A percentile compares a stretch with the other conserved stretches of the same genome.
These are phyloP conservation scores for Acleris literana DNA, from an alignment of 2,888 invertebrate species.

Conservation along the genomic window DNA sequence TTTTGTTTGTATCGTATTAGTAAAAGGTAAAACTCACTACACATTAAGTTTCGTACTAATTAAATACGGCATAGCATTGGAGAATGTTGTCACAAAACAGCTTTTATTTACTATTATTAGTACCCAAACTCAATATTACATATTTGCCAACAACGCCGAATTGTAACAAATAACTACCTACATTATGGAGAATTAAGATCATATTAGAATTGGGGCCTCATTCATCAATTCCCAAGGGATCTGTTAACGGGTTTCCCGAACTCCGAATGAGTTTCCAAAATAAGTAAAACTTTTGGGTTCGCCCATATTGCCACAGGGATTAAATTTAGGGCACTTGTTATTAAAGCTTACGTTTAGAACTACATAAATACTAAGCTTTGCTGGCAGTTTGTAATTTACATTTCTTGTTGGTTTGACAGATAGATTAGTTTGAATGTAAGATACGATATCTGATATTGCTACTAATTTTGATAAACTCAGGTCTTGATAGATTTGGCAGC, in stretches of 20 bases:
- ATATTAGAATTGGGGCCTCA: constrained; percentile 43
- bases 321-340: constrained; percentile 40
- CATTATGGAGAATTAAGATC: constrained; percentile 29
- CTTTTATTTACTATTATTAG: neutral
- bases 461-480: constrained; percentile 18
- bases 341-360: constrained; percentile 33
- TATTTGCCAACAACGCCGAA: too few species aligned
- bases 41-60: too few species aligned
- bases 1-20: too few species aligned
- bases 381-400: constrained; percentile 29
- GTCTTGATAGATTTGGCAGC: constrained; percentile 18
- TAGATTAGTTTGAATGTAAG: constrained; percentile 35
- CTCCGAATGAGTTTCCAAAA: constrained; percentile 62
- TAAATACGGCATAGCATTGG: too few species aligned
- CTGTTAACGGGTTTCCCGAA: constrained; percentile 45
- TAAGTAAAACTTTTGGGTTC: constrained; percentile 64
- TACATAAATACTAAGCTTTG: constrained; percentile 27
- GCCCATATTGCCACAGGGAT: constrained; percentile 40
- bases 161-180: neutral
- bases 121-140: too few species aligned
- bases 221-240: constrained; percentile 53
- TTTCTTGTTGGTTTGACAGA: constrained; percentile 36
- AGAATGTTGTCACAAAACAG: too few species aligned
- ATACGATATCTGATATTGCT: constrained; percentile 23
- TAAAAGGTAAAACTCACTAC: too few species aligned